A percentile compares a stretch with the other conserved stretches of the same genome.
These are phyloP conservation scores for Hylaeus anthracinus DNA, from an alignment of 1,140 invertebrate genomes.

Conservation along the genomic window DNA sequence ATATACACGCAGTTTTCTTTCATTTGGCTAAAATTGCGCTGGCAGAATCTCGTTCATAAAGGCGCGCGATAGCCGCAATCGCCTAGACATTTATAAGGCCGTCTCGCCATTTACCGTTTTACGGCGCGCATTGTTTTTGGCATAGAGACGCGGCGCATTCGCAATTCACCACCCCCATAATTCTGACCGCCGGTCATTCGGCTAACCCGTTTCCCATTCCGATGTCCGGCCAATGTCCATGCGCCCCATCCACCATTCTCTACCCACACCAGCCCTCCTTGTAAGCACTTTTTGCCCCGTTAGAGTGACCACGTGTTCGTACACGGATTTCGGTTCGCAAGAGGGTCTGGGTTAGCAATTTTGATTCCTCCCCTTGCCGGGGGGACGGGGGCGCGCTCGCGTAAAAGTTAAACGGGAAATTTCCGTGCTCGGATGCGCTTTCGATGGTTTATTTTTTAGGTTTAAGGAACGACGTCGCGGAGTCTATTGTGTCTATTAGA, in stretches of 20 bases:
- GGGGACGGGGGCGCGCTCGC: neutral
- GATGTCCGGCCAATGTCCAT: slow-evolving; percentile 55
- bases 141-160: slow-evolving; percentile 35
- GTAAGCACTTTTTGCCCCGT: slow-evolving; percentile 49
- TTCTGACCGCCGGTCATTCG: slow-evolving; percentile 61
- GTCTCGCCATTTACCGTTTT: slow-evolving; percentile 43
- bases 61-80: slow-evolving; percentile 1
- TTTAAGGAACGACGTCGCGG: neutral
- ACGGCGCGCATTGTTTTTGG: slow-evolving; percentile 58
- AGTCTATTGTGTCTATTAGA: no score
- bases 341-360: neutral
- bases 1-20: neutral
- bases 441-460: neutral
- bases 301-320: slow-evolving; percentile 33
- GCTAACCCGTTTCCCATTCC: slow-evolving; percentile 66
- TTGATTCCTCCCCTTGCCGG: neutral
- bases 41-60: neutral
- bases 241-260: slow-evolving; percentile 41
- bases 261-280: neutral
- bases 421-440: no score
- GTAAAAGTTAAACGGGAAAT: neutral
- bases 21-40: neutral
- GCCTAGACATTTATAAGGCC: slow-evolving; percentile 35
- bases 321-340: slow-evolving; percentile 11
- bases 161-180: slow-evolving; percentile 55